A percentile compares a stretch with the other conserved stretches of the same genome.
phyloP scores from a whole-genome alignment of 2,888 invertebrate species.

The Phorcus lineatus region DNA sequence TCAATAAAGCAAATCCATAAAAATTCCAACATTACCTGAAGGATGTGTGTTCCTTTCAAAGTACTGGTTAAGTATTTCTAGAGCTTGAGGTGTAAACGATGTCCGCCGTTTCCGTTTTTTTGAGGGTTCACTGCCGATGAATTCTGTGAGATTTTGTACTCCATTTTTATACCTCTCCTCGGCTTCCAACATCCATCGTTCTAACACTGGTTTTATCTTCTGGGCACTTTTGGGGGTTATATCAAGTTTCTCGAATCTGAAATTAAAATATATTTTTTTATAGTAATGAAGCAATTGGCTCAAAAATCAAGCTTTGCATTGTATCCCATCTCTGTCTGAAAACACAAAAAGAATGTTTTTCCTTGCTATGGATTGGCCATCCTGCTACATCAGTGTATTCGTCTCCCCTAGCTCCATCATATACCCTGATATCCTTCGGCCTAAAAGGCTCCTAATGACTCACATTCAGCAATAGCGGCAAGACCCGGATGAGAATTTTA shows the following conservation, averaged over 20 bases:
- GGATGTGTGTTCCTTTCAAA: constrained; percentile 98
- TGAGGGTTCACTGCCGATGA: constrained; percentile 93
- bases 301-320: no score
- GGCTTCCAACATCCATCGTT: constrained; percentile 99
- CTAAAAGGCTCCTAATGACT: no score
- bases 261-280: not conserved
- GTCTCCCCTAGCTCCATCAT: no score
- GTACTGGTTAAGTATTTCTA: constrained; percentile 94
- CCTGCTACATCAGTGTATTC: no score
- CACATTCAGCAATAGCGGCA: no score
- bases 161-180: constrained; percentile 88
- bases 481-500: no score
- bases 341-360: no score
- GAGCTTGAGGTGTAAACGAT: constrained; percentile 96
- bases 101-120: constrained; percentile 97
- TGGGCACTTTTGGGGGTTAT: constrained; percentile 99
- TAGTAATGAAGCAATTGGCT: not conserved
- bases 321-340: no score
- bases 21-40: constrained; percentile 86
- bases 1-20: no score
- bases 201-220: constrained; percentile 98
- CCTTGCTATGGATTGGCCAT: no score
- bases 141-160: constrained; percentile 94
- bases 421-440: no score
- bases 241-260: constrained; percentile 96